Evolutionary conservation across 1,140 invertebrate genomes (phyloP).

Genomic region (Drosophila sulfurigaster): DNA sequence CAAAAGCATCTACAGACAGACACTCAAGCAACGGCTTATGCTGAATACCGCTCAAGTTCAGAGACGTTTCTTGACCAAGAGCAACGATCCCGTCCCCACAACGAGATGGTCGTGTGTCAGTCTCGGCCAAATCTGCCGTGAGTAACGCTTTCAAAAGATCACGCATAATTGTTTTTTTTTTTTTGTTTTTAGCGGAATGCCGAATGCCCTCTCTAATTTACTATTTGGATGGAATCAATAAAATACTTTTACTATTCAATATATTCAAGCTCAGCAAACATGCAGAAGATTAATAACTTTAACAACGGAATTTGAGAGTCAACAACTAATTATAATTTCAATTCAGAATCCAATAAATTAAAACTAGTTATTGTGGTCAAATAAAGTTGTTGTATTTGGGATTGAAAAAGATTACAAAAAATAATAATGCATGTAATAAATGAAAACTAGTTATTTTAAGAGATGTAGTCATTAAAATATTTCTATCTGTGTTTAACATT

Average conservation of each 20-base stretch:
- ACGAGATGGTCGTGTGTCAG: conserved; percentile 51
- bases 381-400: too few relatives aligned
- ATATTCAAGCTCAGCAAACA: too few relatives aligned
- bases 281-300: too few relatives aligned
- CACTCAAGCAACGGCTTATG: background rate
- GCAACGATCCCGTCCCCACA: conserved; percentile 3
- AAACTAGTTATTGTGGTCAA: background rate
- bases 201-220: background rate
- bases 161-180: background rate
- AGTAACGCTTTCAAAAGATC: conserved; percentile 9
- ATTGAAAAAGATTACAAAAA: too few relatives aligned
- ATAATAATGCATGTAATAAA: too few relatives aligned
- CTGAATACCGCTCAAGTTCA: conserved; percentile 59
- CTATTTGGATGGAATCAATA: background rate
- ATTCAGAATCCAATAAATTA: background rate
- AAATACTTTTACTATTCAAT: background rate
- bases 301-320: too few relatives aligned
- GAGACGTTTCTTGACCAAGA: conserved; percentile 58
- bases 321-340: too few relatives aligned
- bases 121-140: background rate
- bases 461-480: too few relatives aligned
- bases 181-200: background rate
- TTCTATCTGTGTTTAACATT: too few relatives aligned
- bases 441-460: too few relatives aligned
- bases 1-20: background rate